Conservation (phyloP, 2,888 invertebrate genomes). For the Hirtodrosophila alboralis region DNA sequence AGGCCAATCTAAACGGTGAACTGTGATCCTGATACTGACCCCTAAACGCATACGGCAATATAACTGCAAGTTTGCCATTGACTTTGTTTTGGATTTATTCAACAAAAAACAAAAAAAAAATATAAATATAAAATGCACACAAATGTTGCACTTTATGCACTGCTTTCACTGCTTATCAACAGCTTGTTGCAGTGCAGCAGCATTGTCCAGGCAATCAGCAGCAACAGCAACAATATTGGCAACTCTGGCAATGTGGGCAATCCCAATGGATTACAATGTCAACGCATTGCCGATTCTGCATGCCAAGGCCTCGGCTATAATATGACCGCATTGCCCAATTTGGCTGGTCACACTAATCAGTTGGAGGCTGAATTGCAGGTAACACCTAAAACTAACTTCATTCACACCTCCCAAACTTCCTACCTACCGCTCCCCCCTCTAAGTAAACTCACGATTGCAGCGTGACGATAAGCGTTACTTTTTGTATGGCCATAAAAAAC, state of each 20-base stretch:
- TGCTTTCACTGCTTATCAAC: conserved; percentile 17
- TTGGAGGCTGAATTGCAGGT: conserved; percentile 92
- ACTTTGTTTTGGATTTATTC: background rate
- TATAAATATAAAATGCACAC: conserved; percentile 1
- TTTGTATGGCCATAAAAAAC: conserved; percentile 72
- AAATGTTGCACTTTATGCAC: conserved; percentile 19
- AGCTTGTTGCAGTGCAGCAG: conserved; percentile 26
- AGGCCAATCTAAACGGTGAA: conserved; percentile 36
- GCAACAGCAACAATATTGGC: conserved; percentile 13
- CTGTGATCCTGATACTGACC: conserved; percentile 10
- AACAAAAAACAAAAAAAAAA: too few species aligned
- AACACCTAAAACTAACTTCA: conserved; percentile 85
- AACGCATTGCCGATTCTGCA: conserved; percentile 90
- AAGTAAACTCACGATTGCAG: conserved; percentile 32
- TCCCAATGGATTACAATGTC: conserved; percentile 87
- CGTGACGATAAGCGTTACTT: conserved; percentile 67
- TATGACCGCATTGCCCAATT: conserved; percentile 93
- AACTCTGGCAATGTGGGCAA: conserved; percentile 39
- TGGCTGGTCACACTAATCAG: conserved; percentile 92
- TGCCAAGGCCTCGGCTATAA: conserved; percentile 94
- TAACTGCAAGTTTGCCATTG: background rate
- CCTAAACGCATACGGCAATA: background rate
- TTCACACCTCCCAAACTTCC: background rate
- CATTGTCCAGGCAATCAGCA: conserved; percentile 1
- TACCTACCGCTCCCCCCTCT: too few species aligned